These are phyloP conservation scores for Bicyclus anynana DNA, from an alignment of 1,140 invertebrate species.

Conservation along the genomic window DNA sequence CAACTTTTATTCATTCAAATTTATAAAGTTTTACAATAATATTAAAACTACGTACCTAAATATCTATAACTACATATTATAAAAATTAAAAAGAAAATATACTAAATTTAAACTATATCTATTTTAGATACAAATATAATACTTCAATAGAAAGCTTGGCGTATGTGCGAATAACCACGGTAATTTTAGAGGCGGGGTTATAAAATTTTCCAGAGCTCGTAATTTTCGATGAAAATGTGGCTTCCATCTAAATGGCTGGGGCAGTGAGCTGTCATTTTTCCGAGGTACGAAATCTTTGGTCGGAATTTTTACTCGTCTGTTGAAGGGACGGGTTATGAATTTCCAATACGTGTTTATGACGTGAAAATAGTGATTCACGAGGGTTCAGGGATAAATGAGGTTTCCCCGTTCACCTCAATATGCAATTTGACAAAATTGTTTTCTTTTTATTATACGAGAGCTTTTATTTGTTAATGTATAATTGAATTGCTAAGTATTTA, in stretches of 20 bases:
- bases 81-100: too few relatives aligned
- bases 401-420: constrained; percentile 13
- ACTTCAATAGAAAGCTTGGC: too few relatives aligned
- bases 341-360: constrained; percentile 24
- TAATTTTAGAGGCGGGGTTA: neutral
- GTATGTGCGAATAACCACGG: neutral
- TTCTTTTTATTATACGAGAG: neutral
- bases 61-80: too few relatives aligned
- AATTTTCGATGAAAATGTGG: constrained; percentile 6
- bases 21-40: too few relatives aligned
- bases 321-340: constrained; percentile 26
- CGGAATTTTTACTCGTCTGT: constrained; percentile 21
- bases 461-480: too few relatives aligned
- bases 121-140: too few relatives aligned
- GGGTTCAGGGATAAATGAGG: constrained; percentile 15
- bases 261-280: constrained; percentile 30
- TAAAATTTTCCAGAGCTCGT: constrained; percentile 1
- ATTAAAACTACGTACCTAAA: too few relatives aligned
- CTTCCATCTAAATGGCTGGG: constrained; percentile 18
- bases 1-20: too few relatives aligned
- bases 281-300: constrained; percentile 17
- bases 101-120: too few relatives aligned
- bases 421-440: constrained; percentile 18
- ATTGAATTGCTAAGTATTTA: too few relatives aligned
- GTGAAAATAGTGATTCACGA: constrained; percentile 21